Conservation (phyloP, 2,113 vertebrate species). For the Toxotes jaculatrix region DNA sequence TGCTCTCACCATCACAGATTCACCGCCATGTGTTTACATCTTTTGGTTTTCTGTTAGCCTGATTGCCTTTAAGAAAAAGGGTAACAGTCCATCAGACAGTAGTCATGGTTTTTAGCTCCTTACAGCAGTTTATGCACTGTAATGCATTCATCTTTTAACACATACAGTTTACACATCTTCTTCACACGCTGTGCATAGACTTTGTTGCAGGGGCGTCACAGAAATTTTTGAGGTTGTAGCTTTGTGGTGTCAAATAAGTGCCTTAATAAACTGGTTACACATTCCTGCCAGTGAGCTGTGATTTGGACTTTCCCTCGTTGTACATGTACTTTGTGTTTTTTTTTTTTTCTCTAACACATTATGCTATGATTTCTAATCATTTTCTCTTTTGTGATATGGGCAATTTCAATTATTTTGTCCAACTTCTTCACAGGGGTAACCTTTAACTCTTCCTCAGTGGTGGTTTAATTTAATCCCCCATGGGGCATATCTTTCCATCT, state of each 20-base stretch:
- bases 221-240: neutral
- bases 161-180: neutral
- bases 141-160: neutral
- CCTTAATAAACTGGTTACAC: too few species aligned
- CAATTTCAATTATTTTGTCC: neutral
- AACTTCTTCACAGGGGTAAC: conserved; percentile 31
- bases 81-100: neutral
- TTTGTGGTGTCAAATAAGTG: neutral
- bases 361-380: conserved; percentile 3
- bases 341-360: neutral
- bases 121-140: neutral
- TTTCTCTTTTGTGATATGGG: neutral
- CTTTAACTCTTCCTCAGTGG: conserved; percentile 37
- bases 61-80: neutral
- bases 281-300: neutral
- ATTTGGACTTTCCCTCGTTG: neutral
- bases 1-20: conserved; percentile 15
- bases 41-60: conserved; percentile 20
- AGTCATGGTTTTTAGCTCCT: conserved; percentile 9
- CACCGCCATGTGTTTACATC: conserved; percentile 1
- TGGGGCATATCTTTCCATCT: neutral
- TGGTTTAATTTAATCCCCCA: conserved; percentile 21
- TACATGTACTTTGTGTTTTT: neutral
- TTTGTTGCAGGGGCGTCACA: neutral
- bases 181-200: neutral